Conservation (phyloP, 2,888 invertebrate genomes). For the Coecobrya sp. region DNA sequence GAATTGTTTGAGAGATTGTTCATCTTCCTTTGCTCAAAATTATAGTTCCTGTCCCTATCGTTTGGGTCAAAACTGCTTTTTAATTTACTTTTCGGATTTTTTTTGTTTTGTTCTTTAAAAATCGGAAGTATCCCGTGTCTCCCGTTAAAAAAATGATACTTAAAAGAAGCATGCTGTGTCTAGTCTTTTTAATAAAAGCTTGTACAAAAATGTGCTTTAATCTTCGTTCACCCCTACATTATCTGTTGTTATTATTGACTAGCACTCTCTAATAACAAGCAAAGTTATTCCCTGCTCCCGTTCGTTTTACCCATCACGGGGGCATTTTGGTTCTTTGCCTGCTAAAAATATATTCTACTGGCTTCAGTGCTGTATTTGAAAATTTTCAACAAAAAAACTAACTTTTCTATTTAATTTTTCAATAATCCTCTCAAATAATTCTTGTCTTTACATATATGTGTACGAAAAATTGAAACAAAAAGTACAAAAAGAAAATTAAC, state of each 20-base stretch:
- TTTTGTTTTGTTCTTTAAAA: conserved; percentile 3
- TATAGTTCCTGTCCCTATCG: conserved; percentile 84
- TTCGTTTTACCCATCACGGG: not conserved
- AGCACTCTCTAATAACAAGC: conserved; percentile 15
- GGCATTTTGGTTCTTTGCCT: not conserved
- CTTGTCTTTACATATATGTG: conserved; percentile 32
- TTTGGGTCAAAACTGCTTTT: conserved; percentile 59
- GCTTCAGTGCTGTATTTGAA: conserved; percentile 14
- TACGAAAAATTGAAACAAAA: not conserved
- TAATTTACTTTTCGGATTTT: conserved; percentile 36
- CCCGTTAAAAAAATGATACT: not conserved
- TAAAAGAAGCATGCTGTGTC: conserved; percentile 48
- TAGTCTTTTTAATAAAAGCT: conserved; percentile 73
- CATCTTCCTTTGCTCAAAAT: conserved; percentile 83
- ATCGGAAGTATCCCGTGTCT: not conserved
- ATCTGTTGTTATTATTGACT: not conserved
- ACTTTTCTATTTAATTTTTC: not conserved
- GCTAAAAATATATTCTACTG: not conserved
- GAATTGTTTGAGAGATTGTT: conserved; percentile 83
- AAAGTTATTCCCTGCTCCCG: conserved; percentile 12
- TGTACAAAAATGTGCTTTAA: conserved; percentile 43
- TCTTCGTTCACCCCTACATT: not conserved
- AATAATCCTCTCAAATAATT: conserved; percentile 61
- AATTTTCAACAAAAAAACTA: too few species aligned
- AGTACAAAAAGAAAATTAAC: conserved; percentile 26